phyloP scores from a whole-genome alignment of 2,113 vertebrate species.

The Scytalopus superciliaris region DNA sequence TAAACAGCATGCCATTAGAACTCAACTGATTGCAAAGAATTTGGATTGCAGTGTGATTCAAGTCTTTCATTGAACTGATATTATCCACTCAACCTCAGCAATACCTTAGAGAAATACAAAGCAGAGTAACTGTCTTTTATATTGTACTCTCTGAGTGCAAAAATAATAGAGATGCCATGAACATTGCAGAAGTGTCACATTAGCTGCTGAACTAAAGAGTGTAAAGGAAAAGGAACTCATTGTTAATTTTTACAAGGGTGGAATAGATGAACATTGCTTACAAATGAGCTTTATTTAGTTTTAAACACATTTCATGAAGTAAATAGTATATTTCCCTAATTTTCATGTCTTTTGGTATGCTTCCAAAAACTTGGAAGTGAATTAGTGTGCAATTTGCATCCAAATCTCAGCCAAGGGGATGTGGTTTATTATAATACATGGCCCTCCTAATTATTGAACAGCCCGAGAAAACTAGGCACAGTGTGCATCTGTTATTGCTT shows the following conservation, averaged over 20 bases:
- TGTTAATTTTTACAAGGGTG: constrained; percentile 62
- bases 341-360: constrained; percentile 82
- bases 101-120: constrained; percentile 68
- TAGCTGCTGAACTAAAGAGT: constrained; percentile 54
- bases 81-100: constrained; percentile 67
- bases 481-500: constrained; percentile 85
- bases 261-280: constrained; percentile 68
- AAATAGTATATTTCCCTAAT: constrained; percentile 83
- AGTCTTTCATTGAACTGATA: constrained; percentile 65
- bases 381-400: constrained; percentile 86
- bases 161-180: constrained; percentile 65
- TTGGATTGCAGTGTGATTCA: constrained; percentile 48
- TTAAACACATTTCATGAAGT: constrained; percentile 77
- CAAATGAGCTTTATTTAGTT: constrained; percentile 75
- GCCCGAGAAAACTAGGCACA: constrained; percentile 85
- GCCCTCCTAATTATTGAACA: constrained; percentile 87
- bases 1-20: constrained; percentile 32
- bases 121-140: constrained; percentile 58
- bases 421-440: constrained; percentile 90
- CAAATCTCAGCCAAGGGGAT: constrained; percentile 90
- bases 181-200: constrained; percentile 56
- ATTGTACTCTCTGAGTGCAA: constrained; percentile 38
- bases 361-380: constrained; percentile 84
- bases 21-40: constrained; percentile 56
- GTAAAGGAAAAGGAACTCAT: constrained; percentile 59